Conservation (phyloP, 2,888 invertebrate genomes). For the Copidosoma aretas region DNA sequence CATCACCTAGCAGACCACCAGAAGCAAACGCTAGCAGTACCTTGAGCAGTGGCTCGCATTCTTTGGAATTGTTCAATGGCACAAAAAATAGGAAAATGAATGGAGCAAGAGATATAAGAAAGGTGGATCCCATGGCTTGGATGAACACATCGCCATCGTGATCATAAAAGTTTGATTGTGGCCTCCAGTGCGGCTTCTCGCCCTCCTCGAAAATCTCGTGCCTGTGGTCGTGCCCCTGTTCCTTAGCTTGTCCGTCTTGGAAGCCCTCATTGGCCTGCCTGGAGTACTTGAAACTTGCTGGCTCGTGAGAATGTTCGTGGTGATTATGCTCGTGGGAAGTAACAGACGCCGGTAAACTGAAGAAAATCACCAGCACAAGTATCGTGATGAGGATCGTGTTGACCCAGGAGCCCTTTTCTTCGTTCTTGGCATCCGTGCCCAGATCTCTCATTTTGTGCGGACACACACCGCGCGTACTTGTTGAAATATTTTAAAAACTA, state of each 20-base stretch:
- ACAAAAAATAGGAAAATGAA: slow-evolving; percentile 92
- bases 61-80: slow-evolving; percentile 85
- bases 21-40: slow-evolving; percentile 92
- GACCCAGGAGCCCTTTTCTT: slow-evolving; percentile 42
- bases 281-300: slow-evolving; percentile 85
- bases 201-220: slow-evolving; percentile 57
- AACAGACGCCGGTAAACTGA: slow-evolving; percentile 57
- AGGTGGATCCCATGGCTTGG: slow-evolving; percentile 86
- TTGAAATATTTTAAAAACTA: slow-evolving; percentile 1
- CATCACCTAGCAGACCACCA: slow-evolving; percentile 95
- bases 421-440: slow-evolving; percentile 15
- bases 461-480: slow-evolving; percentile 21
- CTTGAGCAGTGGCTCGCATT: slow-evolving; percentile 87
- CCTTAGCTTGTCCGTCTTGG: slow-evolving; percentile 47
- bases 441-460: slow-evolving; percentile 31
- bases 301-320: slow-evolving; percentile 63
- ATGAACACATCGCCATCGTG: slow-evolving; percentile 58
- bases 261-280: slow-evolving; percentile 69
- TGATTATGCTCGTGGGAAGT: slow-evolving; percentile 52
- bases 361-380: slow-evolving; percentile 54
- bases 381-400: slow-evolving; percentile 45
- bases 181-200: slow-evolving; percentile 33
- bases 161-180: slow-evolving; percentile 22
- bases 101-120: slow-evolving; percentile 94
- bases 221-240: slow-evolving; percentile 42